A percentile compares a stretch with the other conserved stretches of the same genome.
These are phyloP conservation scores for Somateria mollissima DNA, from an alignment of 2,797 vertebrate species.

Conservation along the genomic window DNA sequence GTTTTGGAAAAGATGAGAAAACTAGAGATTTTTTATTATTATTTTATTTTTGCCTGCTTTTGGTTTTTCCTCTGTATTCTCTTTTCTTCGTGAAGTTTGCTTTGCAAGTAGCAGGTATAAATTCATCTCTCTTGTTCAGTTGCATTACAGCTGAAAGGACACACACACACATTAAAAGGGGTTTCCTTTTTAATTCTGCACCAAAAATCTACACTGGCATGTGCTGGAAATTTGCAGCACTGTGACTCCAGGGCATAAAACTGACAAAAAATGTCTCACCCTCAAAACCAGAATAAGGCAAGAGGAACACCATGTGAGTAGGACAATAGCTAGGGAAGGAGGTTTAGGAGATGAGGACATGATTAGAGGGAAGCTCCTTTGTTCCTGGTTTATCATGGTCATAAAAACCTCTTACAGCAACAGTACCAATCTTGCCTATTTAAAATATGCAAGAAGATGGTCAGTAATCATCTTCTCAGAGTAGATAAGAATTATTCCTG, in stretches of 20 bases:
- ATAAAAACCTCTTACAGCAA: not conserved
- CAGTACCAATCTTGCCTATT: accelerated
- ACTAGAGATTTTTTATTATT: no score
- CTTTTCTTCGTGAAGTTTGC: not conserved
- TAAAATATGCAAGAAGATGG: not conserved
- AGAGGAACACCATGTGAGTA: accelerated
- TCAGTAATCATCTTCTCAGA: not conserved
- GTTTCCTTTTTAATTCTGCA: not conserved
- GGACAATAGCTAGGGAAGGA: not conserved
- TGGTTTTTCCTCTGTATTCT: not conserved
- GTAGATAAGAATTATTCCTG: not conserved
- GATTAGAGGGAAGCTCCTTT: not conserved
- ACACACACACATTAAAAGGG: not conserved
- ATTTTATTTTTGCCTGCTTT: not conserved
- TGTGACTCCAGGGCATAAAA: accelerated
- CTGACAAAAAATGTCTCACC: not conserved
- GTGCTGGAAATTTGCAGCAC: not conserved
- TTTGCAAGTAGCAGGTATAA: not conserved
- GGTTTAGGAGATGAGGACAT: not conserved
- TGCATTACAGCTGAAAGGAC: not conserved
- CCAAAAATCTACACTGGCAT: not conserved
- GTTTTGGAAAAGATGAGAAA: not conserved
- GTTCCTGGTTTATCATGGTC: not conserved
- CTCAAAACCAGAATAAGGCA: not conserved
- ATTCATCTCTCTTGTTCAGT: not conserved